These are phyloP conservation scores for Amphiduros pacificus DNA, from an alignment of 2,888 invertebrate genomes.

Conservation along the genomic window DNA sequence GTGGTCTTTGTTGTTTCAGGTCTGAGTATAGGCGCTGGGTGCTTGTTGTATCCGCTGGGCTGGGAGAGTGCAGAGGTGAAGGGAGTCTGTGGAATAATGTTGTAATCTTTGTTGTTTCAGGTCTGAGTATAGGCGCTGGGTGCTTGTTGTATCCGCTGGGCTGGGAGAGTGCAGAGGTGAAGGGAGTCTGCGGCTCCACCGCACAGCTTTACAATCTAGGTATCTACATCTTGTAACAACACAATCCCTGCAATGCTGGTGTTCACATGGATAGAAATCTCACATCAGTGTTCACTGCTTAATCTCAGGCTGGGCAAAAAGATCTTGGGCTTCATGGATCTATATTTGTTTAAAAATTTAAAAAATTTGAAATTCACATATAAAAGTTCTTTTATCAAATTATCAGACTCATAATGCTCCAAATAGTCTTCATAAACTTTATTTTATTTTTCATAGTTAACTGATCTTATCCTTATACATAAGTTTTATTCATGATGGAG, in stretches of 20 bases:
- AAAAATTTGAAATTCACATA: not conserved
- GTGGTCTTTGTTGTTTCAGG: slow-evolving; percentile 8
- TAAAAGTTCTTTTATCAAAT: too few relatives aligned
- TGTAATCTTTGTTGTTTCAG: slow-evolving; percentile 5
- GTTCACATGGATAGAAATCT: too few relatives aligned
- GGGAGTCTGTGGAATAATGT: slow-evolving; percentile 1
- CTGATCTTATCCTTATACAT: too few relatives aligned
- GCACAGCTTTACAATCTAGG: slow-evolving; percentile 14
- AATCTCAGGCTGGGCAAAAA: not conserved
- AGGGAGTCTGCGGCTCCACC: slow-evolving; percentile 5
- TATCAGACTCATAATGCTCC: too few relatives aligned
- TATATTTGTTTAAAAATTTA: not conserved
- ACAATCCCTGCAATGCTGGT: too few relatives aligned
- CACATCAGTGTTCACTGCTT: too few relatives aligned
- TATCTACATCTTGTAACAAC: not conserved
- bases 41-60: slow-evolving; percentile 18
- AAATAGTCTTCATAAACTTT: too few relatives aligned
- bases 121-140: slow-evolving; percentile 20
- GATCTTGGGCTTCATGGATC: not conserved
- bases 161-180: slow-evolving; percentile 6
- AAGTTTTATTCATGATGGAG: too few relatives aligned
- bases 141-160: slow-evolving; percentile 21
- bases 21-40: slow-evolving; percentile 20
- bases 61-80: slow-evolving; percentile 8
- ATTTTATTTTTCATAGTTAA: too few relatives aligned